Conservation (phyloP, 2,113 vertebrate genomes). For the Brevimyrus niger region DNA sequence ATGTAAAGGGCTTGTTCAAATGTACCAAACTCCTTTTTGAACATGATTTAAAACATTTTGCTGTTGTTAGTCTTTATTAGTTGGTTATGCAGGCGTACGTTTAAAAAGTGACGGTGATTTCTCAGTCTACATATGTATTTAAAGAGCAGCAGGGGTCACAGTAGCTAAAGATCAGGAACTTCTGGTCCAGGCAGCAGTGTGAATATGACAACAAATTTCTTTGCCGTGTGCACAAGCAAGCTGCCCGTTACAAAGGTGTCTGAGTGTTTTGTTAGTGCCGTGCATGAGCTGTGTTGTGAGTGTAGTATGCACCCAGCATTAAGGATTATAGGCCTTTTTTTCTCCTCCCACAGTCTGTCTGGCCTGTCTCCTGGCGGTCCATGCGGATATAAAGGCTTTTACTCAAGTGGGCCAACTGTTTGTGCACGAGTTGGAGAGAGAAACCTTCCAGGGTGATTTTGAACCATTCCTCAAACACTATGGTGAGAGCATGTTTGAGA, state of each 20-base stretch:
- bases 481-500: constrained; percentile 42
- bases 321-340: neutral
- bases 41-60: neutral
- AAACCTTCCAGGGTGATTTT: constrained; percentile 61
- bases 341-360: constrained; percentile 42
- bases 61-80: neutral
- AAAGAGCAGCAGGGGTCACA: neutral
- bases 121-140: neutral
- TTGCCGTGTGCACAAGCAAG: neutral
- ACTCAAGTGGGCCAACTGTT: constrained; percentile 58
- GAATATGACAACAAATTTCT: neutral
- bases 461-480: constrained; percentile 56
- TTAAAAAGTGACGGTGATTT: neutral
- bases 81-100: neutral
- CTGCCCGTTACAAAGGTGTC: neutral
- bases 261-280: neutral
- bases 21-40: neutral
- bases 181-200: neutral
- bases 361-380: constrained; percentile 36
- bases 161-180: neutral
- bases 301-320: neutral
- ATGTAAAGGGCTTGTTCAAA: neutral
- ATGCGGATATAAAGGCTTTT: constrained; percentile 47
- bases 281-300: neutral
- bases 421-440: constrained; percentile 56